Evolutionary conservation across 2,888 invertebrate genomes (phyloP).

Genomic region (Petrolisthes manimaculis): DNA sequence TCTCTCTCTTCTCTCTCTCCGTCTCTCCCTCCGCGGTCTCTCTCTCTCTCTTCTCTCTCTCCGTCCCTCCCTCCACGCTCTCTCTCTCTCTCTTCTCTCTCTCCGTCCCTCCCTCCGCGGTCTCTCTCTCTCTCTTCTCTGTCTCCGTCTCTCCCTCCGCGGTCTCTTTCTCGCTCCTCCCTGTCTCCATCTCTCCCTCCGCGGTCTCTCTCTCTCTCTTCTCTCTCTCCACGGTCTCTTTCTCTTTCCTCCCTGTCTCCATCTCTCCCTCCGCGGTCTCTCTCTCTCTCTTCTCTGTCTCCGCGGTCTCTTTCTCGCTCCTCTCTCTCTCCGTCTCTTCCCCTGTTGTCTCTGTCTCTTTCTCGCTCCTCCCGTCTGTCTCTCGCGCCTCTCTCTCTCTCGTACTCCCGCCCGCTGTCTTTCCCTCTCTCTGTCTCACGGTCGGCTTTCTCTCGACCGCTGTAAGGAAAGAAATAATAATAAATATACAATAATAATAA

Average conservation of each 20-base stretch:
- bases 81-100: neutral
- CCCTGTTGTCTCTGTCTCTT: neutral
- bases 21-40: slow-evolving; percentile 29
- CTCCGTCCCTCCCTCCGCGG: slow-evolving; percentile 5
- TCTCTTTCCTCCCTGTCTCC: no score
- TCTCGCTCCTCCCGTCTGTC: slow-evolving; percentile 20
- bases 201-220: neutral
- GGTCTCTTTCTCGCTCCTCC: neutral
- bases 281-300: no score
- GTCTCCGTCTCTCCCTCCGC: neutral
- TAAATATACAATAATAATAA: neutral
- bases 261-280: no score
- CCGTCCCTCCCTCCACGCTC: slow-evolving; percentile 26
- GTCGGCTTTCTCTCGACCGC: slow-evolving; percentile 4
- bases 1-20: slow-evolving; percentile 27
- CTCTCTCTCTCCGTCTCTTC: neutral
- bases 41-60: slow-evolving; percentile 4
- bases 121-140: slow-evolving; percentile 13
- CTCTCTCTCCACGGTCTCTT: neutral
- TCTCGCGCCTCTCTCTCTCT: slow-evolving; percentile 14
- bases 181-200: neutral
- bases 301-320: neutral
- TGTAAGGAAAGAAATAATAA: neutral
- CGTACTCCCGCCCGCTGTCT: slow-evolving; percentile 28
- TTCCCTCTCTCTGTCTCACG: neutral